phyloP scores from a whole-genome alignment of 2,113 vertebrate species.

The Andinoacara biseriatus region DNA sequence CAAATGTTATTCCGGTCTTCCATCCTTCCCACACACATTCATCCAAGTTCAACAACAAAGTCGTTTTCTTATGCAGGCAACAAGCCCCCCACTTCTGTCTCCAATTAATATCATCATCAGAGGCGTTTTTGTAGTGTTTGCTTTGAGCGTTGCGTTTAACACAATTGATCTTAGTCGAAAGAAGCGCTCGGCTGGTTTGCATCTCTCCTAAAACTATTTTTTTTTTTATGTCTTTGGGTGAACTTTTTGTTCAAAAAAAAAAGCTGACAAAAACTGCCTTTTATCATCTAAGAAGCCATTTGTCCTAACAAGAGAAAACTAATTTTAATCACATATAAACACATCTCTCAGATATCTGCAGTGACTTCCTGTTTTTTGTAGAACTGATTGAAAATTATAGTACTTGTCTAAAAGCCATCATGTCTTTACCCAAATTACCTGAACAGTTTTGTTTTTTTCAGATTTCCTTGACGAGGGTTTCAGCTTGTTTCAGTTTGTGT shows the following conservation, averaged over 20 bases:
- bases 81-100: not conserved
- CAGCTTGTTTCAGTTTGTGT: not conserved
- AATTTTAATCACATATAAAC: constrained; percentile 2
- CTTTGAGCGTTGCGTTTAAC: not conserved
- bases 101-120: not conserved
- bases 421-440: not conserved
- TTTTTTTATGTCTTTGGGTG: not conserved
- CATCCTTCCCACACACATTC: not conserved
- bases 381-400: not conserved
- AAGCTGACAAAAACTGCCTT: not conserved
- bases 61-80: not conserved
- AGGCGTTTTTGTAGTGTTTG: not conserved
- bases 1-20: too few species aligned
- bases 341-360: not conserved
- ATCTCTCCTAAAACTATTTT: not conserved
- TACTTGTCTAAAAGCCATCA: not conserved
- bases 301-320: not conserved
- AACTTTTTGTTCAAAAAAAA: not conserved
- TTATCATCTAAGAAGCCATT: not conserved
- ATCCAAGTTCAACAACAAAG: not conserved
- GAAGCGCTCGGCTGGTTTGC: not conserved
- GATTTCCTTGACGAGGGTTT: not conserved
- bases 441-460: not conserved
- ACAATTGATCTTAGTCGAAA: not conserved
- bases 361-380: not conserved